Base-by-base conservation (phyloP, 2,797 vertebrate genomes). In the Amniataba percoides region DNA sequence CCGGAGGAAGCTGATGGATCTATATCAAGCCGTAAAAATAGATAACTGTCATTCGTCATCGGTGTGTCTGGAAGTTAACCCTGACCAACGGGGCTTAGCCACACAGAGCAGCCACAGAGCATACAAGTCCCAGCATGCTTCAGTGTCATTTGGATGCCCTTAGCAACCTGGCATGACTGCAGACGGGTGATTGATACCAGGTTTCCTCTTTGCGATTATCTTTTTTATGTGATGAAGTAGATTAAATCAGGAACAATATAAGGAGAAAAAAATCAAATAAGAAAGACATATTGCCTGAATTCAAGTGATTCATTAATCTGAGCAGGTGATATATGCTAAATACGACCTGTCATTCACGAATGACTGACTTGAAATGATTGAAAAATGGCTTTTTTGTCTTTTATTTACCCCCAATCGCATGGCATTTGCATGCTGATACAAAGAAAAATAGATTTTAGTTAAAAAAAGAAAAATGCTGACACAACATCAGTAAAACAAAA, bases 31-130 rank as follows among this genome's bases (percentile, higher is more conserved):
- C 57, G 80, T 90, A 88, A 91, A 91, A 94, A 89, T 67, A 91
- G 91, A 92, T 92, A 93, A 90, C 89, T 89, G 90, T 88, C 92
- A 92, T 87, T 90, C 80, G 82, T 93, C 93, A 94, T 90, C 67
- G 27, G 70, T 81, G 73, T 31, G 80, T 76, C 76, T 65, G 68
- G 78, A 85, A 70, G 89, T 90, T 93, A 92, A 93, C 91, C 89
- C 91, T 85, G 84, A 87, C 83, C 91, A 90, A 74, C 89, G 68
- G 81, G 77, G 78, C 77, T 83, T 51, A 74, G 87, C 76, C 71
- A 65, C 77, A 74, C 79, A 55, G 60, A 69, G 84, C 71, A 73
- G 70, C 79, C 21, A 7, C 6, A 13, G 48, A 73, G 85, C 86
- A 90, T 89, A 89, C 87, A 89, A 84, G 19, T 89, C 89, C 90